These are phyloP conservation scores for Cyclopterus lumpus DNA, from an alignment of 2,797 vertebrate species.

Conservation along the genomic window DNA sequence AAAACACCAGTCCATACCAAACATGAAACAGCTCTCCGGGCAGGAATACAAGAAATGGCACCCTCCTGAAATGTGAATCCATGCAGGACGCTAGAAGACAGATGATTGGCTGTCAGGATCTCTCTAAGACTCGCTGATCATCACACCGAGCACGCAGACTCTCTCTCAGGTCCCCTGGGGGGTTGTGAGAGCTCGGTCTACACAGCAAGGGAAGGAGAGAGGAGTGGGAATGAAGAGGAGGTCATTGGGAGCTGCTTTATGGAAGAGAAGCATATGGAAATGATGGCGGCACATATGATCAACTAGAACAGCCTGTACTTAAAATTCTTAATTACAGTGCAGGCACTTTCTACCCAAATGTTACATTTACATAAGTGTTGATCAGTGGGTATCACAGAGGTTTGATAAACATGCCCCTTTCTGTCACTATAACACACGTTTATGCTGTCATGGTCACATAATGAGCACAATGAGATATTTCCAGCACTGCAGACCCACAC, in stretches of 20 bases:
- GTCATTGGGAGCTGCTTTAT: slow-evolving; percentile 62
- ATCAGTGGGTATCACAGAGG: slow-evolving; percentile 35
- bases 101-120: slow-evolving; percentile 77
- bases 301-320: slow-evolving; percentile 17
- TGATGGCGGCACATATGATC: slow-evolving; percentile 19
- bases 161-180: slow-evolving; percentile 45
- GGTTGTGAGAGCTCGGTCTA: slow-evolving; percentile 53
- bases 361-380: slow-evolving; percentile 42
- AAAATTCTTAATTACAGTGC: slow-evolving; percentile 33
- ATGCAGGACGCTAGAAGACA: slow-evolving; percentile 69
- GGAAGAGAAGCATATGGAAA: slow-evolving; percentile 28
- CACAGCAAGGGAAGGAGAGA: slow-evolving; percentile 50
- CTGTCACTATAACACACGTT: slow-evolving; percentile 31
- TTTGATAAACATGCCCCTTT: slow-evolving; percentile 36
- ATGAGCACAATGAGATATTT: slow-evolving; percentile 23
- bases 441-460: slow-evolving; percentile 29
- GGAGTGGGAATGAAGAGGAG: slow-evolving; percentile 51
- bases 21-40: slow-evolving; percentile 70
- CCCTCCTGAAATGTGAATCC: slow-evolving; percentile 70
- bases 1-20: slow-evolving; percentile 61
- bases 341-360: slow-evolving; percentile 9
- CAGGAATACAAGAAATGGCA: slow-evolving; percentile 70
- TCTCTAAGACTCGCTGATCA: slow-evolving; percentile 74
- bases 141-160: slow-evolving; percentile 71
- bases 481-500: not conserved